Evolutionary conservation across 2,888 invertebrate genomes (phyloP).

Genomic region (Glyphotaelius pellucidus): DNA sequence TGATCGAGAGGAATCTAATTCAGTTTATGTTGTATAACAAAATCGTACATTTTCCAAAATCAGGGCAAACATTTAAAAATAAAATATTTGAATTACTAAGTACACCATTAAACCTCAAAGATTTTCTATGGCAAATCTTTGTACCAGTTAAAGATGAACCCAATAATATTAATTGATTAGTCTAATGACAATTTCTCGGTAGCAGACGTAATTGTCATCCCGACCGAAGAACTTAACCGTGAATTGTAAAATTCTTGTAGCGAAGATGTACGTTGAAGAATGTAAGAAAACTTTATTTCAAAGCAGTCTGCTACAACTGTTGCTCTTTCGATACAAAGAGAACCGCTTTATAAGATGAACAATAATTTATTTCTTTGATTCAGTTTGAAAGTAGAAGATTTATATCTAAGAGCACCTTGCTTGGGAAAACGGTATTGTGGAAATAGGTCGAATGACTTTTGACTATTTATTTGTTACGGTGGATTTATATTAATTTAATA

Average conservation of each 20-base stretch:
- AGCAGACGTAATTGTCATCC: background rate
- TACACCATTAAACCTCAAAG: background rate
- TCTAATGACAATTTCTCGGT: conserved; percentile 12
- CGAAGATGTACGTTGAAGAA: conserved; percentile 7
- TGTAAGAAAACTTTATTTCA: background rate
- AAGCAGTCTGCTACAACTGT: background rate
- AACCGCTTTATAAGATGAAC: background rate
- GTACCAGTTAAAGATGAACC: conserved; percentile 7
- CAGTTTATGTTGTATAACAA: background rate
- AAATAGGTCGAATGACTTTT: background rate
- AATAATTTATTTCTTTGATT: background rate
- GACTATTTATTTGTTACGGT: no score
- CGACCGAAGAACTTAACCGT: conserved; percentile 21
- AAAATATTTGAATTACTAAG: background rate
- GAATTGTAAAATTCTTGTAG: conserved; percentile 10
- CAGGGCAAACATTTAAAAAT: background rate
- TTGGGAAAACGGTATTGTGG: background rate
- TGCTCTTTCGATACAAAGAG: background rate
- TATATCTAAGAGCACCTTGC: background rate
- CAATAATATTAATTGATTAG: background rate
- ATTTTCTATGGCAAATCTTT: background rate
- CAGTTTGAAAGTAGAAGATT: background rate
- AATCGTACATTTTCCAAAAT: background rate
- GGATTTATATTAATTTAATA: no score
- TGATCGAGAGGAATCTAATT: no score